Conservation (phyloP, 2,888 invertebrate species). For the Drosophila yooni region DNA sequence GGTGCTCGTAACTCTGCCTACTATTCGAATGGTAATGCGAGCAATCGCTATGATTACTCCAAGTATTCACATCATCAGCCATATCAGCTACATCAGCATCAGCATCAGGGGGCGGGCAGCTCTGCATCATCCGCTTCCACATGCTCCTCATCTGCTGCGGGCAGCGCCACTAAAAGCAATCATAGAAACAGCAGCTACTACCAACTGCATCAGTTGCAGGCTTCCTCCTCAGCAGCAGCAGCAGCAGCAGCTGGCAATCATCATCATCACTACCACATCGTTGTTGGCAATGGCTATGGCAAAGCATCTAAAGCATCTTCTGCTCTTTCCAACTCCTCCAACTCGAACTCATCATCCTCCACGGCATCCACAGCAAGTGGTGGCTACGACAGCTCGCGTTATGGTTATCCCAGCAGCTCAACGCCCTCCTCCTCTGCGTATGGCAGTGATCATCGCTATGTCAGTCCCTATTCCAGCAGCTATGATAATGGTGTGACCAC, state of each 20-base stretch:
- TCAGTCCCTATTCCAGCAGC: slow-evolving; percentile 84
- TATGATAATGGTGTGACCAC: slow-evolving; percentile 85
- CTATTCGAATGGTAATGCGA: slow-evolving; percentile 78
- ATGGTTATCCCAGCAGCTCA: slow-evolving; percentile 66
- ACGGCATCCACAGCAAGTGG: slow-evolving; percentile 44
- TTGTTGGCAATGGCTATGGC: slow-evolving; percentile 64
- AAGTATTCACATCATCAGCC: slow-evolving; percentile 49
- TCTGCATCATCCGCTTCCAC: slow-evolving; percentile 49
- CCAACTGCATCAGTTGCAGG: slow-evolving; percentile 45
- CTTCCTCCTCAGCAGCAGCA: slow-evolving; percentile 16
- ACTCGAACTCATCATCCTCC: slow-evolving; percentile 46
- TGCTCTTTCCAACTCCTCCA: slow-evolving; percentile 53
- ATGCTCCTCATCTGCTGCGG: slow-evolving; percentile 41
- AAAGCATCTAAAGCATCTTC: slow-evolving; percentile 64
- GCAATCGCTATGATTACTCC: slow-evolving; percentile 62
- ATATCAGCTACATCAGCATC: slow-evolving; percentile 33
- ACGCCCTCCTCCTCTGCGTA: slow-evolving; percentile 68
- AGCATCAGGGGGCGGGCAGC: slow-evolving; percentile 49
- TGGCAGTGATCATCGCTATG: slow-evolving; percentile 82
- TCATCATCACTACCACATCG: slow-evolving; percentile 65
- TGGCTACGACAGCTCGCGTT: slow-evolving; percentile 78
- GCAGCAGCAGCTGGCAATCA: slow-evolving; percentile 28
- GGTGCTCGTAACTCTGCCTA: slow-evolving; percentile 70
- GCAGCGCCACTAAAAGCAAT: slow-evolving; percentile 49
- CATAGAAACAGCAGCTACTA: slow-evolving; percentile 58